A percentile compares a stretch with the other conserved stretches of the same genome.
Conservation (phyloP, 1,140 invertebrate genomes). For the Drosophila ironensis region DNA sequence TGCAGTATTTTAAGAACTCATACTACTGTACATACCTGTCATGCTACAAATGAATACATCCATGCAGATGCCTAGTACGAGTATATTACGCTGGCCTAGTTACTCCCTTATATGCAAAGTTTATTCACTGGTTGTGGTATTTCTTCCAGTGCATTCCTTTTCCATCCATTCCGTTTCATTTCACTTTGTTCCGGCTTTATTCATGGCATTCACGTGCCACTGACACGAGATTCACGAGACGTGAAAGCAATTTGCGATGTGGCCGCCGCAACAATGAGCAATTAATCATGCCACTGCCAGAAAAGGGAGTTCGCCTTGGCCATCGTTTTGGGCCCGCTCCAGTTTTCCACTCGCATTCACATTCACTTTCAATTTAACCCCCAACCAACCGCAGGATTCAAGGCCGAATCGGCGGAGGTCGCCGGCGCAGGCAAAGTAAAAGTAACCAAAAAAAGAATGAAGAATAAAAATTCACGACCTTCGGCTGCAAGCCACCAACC, state of each 20-base stretch:
- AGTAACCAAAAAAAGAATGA: not conserved
- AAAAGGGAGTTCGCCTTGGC: constrained; percentile 10
- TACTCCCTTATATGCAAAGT: too few species aligned
- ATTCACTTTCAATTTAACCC: constrained; percentile 19
- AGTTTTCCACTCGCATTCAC: constrained; percentile 14
- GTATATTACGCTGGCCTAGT: too few species aligned
- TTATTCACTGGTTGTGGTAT: too few species aligned
- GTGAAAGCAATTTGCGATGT: constrained; percentile 71
- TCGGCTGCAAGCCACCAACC: constrained; percentile 26
- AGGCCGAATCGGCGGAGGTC: constrained; percentile 33
- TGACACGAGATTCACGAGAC: constrained; percentile 49
- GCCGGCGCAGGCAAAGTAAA: constrained; percentile 14
- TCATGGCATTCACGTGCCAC: constrained; percentile 58
- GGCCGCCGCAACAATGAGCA: constrained; percentile 69
- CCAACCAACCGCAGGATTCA: constrained; percentile 19
- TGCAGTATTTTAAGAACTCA: too few species aligned
- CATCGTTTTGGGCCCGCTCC: constrained; percentile 23
- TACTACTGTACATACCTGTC: too few species aligned
- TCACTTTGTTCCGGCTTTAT: constrained; percentile 14
- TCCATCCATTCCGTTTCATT: not conserved
- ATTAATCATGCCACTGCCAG: constrained; percentile 67
- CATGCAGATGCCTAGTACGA: too few species aligned
- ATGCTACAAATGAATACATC: too few species aligned
- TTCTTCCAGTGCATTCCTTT: not conserved
- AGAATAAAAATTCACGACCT: constrained; percentile 27